phyloP scores from a whole-genome alignment of 2,113 vertebrate genomes.

The Odontesthes bonariensis region DNA sequence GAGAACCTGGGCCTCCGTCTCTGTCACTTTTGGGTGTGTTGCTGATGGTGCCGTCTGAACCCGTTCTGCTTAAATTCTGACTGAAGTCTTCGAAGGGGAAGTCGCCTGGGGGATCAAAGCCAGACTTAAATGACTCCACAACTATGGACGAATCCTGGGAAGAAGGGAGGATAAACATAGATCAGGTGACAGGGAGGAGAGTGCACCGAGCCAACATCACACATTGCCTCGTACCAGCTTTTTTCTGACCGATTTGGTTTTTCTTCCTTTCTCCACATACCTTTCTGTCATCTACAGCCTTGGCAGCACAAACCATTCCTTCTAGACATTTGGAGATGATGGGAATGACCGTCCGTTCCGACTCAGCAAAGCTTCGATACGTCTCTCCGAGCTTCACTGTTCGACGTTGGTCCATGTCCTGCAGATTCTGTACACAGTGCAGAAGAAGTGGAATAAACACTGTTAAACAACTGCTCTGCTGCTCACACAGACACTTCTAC shows the following conservation, averaged over 20 bases:
- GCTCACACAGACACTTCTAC: not conserved
- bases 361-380: conserved; percentile 95
- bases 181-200: not conserved
- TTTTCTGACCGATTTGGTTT: not conserved
- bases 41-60: conserved; percentile 95
- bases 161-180: not conserved
- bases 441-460: conserved; percentile 2
- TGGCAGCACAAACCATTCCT: conserved; percentile 96
- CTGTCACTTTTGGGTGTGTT: conserved; percentile 88
- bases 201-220: not conserved
- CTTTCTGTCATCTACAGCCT: conserved; percentile 92
- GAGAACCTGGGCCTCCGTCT: conserved; percentile 78
- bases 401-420: conserved; percentile 96
- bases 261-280: conserved; percentile 75
- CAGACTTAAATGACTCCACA: conserved; percentile 97
- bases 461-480: too few species aligned
- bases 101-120: conserved; percentile 94
- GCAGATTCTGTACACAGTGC: conserved; percentile 87
- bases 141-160: conserved; percentile 92
- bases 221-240: not conserved
- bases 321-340: conserved; percentile 98
- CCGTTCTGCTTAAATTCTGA: conserved; percentile 94
- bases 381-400: conserved; percentile 96
- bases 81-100: conserved; percentile 99
- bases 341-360: conserved; percentile 94